Evolutionary conservation across 30 jellyfish, hydroid and myxozoan genomes (phyloP), one percentile per base, ranked within the genome.

Genomic region (Turritopsis dohrnii): DNA sequence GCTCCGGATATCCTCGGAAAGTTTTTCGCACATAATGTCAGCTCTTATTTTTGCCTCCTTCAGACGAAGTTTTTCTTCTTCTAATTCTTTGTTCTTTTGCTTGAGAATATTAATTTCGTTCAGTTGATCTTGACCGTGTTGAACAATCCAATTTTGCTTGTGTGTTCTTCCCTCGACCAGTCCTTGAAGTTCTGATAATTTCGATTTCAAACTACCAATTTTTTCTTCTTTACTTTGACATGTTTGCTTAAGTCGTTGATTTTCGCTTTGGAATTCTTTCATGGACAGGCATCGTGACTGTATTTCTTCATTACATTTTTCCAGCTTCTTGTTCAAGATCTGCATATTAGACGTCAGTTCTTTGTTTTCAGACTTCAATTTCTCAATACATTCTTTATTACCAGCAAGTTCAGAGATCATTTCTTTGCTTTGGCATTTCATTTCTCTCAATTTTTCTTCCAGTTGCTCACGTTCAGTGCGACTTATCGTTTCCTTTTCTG

Each of bases 161-260:
- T 0, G 30, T 19, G 77, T 19, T 17, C 30, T 69, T 7, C 77
- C 77, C 9, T 69, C 30, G 22, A 69, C 7, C 8, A 69, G 22
- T 69, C 77, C 77, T 69, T 69, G 77, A n/a, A 69, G 30, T 69
- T 69, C 77, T 69, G 77, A n/a, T 69, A 69, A 23, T 1, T 23
- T 69, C 9, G 77, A 16, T 27, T 69, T 69, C 19, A 69, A 69
- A 69, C 28, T 1, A 1, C 31, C 9, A n/a, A 69, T 19, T 0
- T 69, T 19, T 69, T 69, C 77, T 19, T 69, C 77, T 21, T n/a
- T 23, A 27, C 31, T n/a, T 69, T 69, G 28, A n/a, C 8, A 7
- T 19, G 77, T n/a, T 17, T n/a, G 31, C 22, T 69, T 69, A 8
- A 69, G 22, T 69, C 19, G 77, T 16, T 23, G 31, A 16, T 69